These are phyloP conservation scores for Amphiduros pacificus DNA, from an alignment of 2,888 invertebrate species.

Conservation along the genomic window DNA sequence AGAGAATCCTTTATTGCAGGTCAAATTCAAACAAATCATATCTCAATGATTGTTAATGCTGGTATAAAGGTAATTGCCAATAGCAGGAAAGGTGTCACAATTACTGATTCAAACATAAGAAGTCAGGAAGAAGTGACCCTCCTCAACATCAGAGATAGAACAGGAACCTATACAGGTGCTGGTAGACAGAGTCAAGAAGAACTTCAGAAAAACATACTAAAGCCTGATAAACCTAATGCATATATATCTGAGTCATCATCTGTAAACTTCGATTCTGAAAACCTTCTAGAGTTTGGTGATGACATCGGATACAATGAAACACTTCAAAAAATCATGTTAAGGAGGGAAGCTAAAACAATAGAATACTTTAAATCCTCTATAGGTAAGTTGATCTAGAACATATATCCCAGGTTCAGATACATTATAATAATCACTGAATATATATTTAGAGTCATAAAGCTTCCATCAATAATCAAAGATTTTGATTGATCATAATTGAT, in stretches of 20 bases:
- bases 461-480: no score
- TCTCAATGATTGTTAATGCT: not conserved
- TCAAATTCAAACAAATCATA: not conserved
- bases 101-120: not conserved
- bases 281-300: conserved; percentile 49
- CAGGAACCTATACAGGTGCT: conserved; percentile 34
- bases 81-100: not conserved
- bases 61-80: not conserved
- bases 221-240: conserved; percentile 27
- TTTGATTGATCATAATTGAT: no score
- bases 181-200: not conserved
- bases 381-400: no score
- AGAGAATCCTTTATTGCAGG: not conserved
- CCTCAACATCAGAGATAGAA: conserved; percentile 39
- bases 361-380: conserved; percentile 1
- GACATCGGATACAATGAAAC: conserved; percentile 45
- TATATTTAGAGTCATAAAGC: no score
- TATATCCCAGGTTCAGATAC: no score
- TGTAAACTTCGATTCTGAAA: conserved; percentile 41
- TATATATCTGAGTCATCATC: conserved; percentile 36
- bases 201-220: conserved; percentile 2
- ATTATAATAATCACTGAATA: no score
- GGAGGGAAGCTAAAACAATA: not conserved
- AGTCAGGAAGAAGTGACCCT: conserved; percentile 30
- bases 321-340: conserved; percentile 26